A percentile compares a stretch with the other conserved stretches of the same genome.
These are phyloP conservation scores for Cistogaster globosa DNA, from an alignment of 2,888 invertebrate genomes.

Conservation along the genomic window DNA sequence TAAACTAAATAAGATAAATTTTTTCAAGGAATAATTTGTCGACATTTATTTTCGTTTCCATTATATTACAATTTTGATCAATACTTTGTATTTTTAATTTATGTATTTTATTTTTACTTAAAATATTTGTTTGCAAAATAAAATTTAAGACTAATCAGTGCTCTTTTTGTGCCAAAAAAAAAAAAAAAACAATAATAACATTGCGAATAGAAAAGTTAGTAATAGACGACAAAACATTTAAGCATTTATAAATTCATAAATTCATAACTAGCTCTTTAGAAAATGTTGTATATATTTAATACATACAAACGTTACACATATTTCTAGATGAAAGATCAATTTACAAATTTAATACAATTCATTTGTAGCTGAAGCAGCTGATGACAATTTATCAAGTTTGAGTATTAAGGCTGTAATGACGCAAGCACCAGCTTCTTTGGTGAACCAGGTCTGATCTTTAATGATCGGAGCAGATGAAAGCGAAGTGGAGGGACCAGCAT, in stretches of 20 bases:
- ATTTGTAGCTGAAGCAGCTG: constrained; percentile 32
- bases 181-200: background rate
- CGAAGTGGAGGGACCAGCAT: constrained; percentile 66
- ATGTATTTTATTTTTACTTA: background rate
- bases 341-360: constrained; percentile 58
- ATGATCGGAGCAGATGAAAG: constrained; percentile 76
- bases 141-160: background rate
- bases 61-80: constrained; percentile 44
- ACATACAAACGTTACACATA: background rate
- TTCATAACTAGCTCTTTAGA: background rate
- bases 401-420: constrained; percentile 82
- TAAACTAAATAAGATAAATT: too few relatives aligned
- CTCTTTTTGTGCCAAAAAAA: background rate
- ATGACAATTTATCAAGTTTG: constrained; percentile 77
- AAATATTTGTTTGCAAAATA: constrained; percentile 11
- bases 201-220: constrained; percentile 12
- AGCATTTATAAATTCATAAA: constrained; percentile 30
- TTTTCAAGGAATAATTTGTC: background rate
- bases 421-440: constrained; percentile 83
- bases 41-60: background rate
- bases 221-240: constrained; percentile 40
- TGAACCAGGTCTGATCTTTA: constrained; percentile 82
- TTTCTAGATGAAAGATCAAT: background rate
- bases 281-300: background rate
- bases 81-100: constrained; percentile 31